Base-by-base conservation (phyloP, 2,797 vertebrate genomes). In the Pangasius larnaudii region DNA sequence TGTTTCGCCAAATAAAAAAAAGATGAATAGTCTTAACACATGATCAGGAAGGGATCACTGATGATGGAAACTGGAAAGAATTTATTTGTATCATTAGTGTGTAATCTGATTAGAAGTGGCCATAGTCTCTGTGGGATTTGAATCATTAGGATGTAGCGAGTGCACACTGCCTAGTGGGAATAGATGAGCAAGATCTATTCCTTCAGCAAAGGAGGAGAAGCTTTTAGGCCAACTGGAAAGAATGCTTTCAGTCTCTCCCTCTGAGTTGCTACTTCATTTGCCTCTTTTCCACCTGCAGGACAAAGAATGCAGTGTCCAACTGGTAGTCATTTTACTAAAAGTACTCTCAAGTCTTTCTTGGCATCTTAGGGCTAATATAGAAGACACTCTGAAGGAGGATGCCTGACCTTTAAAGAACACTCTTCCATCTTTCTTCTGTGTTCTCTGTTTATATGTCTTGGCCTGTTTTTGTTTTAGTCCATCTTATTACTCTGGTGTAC, bases 51-150 rank as follows among this genome's bases (percentile, higher is more conserved):
- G 9, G 59, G 72, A 56, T 61, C 63, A 22, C 18, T n/a, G 16
- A 22, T 56, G 49, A 49, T 36, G 42, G 42, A 63, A 65, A 51
- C 39, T 75, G 65, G 84, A 58, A 86, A 82, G 78, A 75, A 67
- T 86, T 83, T 56, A 51, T 86, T 80, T 39, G 63, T 56, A 27
- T 84, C 72, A 39, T 86, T 86, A 78, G 33, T 14, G 3, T 56
- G 83, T 74, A 79, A 88, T 90, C 81, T 90, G 89, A 88, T 86
- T 86, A 88, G 87, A 77, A 59, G n/a, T 63, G 24, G 6, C 59
- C 24, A 53, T 36, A 19, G 30, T 49, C 18, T 33, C 19, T 83
- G 14, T 39, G 79, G 77, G 42, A 71, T 86, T 85, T 49, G 71
- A 69, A 74, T 86, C 81, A 14, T 51, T 86, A 51, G 39, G 46